Evolutionary conservation across 2,113 vertebrate genomes (phyloP), one percentile per base, ranked within the genome.

Genomic region (Rana temporaria): DNA sequence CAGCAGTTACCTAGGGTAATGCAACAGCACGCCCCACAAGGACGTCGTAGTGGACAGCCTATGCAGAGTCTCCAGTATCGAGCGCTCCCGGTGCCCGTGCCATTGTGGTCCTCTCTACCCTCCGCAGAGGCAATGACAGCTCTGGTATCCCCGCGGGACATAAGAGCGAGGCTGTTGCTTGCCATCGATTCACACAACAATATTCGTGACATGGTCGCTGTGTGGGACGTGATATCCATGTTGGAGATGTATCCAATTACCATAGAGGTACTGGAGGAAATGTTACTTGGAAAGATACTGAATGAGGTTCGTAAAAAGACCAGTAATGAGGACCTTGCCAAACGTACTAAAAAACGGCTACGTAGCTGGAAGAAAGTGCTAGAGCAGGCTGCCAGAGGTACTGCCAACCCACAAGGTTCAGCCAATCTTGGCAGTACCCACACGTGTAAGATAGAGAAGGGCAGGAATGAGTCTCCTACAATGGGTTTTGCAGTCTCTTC

Each of bases 281-380:
- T n/a, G n/a, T n/a, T n/a, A 30, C 95, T 99, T 2, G 97, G 97
- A 68, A 99, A 97, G 89, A 92, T 98, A 11, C 97, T 99, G 90
- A 99, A 99, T 20, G 97, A 99, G 53, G 93, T 99, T 83, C 93
- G 97, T 60, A 98, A 97, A 89, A 97, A 97, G 84, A 98, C 96
- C 0, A 95, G 95, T 90, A 96, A 98, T 0, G 95, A 97, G 84
- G 96, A 97, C 75, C 95, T 99, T 4, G 97, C 96, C 66, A 97
- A 96, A 89, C 92, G 97, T 84, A 96, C 97, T 85, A 99, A 98
- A 90, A 96, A 96, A 84, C 92, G 98, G 76, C 88, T 98, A 68
- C 90, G 96, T 64, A 96, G 91, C 88, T 99, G 97, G 97, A 97
- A 98, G 86, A 97, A 96, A 87, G 88, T 99, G 38, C 96, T 97